These are phyloP conservation scores for Vombatus ursinus DNA, from an alignment of 2,113 vertebrate species.

Conservation along the genomic window DNA sequence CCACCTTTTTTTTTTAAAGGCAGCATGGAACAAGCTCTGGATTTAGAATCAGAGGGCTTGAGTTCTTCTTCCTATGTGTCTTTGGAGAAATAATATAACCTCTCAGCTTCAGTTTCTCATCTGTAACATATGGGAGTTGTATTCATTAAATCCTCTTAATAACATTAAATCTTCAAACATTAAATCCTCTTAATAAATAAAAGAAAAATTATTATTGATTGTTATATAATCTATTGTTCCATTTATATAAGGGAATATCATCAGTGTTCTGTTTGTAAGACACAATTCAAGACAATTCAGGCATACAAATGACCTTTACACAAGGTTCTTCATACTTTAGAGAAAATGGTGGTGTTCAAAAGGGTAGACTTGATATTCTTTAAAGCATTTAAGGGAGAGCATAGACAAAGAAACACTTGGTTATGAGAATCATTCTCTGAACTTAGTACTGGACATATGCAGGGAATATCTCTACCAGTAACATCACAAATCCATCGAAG, in stretches of 20 bases:
- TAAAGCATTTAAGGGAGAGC: neutral
- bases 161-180: neutral
- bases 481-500: neutral
- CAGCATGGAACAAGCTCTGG: neutral
- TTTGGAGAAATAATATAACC: neutral
- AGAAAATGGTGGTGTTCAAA: neutral
- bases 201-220: neutral
- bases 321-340: neutral
- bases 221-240: neutral
- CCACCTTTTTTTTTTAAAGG: neutral
- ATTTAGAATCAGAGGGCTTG: neutral
- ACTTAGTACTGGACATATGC: neutral
- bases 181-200: neutral
- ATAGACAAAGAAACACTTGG: neutral
- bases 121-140: neutral
- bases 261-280: neutral
- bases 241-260: rapidly evolving
- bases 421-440: neutral
- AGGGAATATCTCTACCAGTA: neutral
- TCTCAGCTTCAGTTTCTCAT: neutral
- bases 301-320: neutral
- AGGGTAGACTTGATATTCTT: neutral
- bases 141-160: neutral
- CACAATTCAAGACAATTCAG: neutral
- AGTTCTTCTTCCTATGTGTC: neutral